Percentiles rank a stretch among this genome's conserved stretches.
These are phyloP conservation scores for Drosophila tani DNA, from an alignment of 1,140 invertebrate species.

Conservation along the genomic window DNA sequence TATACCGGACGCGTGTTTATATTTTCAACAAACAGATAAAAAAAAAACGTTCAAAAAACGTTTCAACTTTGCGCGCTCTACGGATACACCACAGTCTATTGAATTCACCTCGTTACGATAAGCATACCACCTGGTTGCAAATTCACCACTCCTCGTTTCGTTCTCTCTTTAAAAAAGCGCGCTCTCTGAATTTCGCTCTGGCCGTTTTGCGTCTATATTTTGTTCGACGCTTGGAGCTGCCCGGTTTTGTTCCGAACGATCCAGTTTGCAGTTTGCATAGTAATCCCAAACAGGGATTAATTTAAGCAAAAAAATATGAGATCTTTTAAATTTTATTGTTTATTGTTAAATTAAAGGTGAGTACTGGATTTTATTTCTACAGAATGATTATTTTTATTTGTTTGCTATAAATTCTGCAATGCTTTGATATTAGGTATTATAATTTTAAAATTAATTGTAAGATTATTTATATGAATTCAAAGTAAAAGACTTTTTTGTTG, in stretches of 20 bases:
- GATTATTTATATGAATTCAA: no score
- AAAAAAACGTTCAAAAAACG: background rate
- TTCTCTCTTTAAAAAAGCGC: slow-evolving; percentile 1
- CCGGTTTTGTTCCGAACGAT: slow-evolving; percentile 5
- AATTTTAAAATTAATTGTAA: no score
- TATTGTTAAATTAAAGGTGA: background rate
- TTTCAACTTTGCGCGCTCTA: slow-evolving; percentile 23
- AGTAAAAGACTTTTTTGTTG: no score
- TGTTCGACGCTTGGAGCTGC: slow-evolving; percentile 7
- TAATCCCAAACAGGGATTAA: background rate
- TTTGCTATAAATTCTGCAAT: no score
- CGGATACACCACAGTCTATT: background rate
- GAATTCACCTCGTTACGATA: background rate
- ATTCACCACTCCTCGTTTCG: slow-evolving; percentile 6
- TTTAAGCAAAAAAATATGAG: no score
- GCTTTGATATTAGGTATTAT: no score
- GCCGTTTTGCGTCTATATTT: slow-evolving; percentile 14
- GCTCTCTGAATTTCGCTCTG: slow-evolving; percentile 1
- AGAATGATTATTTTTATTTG: no score
- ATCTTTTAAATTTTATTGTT: background rate
- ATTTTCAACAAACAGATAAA: background rate
- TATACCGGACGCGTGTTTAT: background rate
- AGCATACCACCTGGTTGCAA: slow-evolving; percentile 10
- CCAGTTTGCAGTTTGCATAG: slow-evolving; percentile 9
- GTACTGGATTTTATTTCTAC: background rate